Evolutionary conservation across 2,797 vertebrate species (phyloP).

Genomic region (Rhinophrynus dorsalis): DNA sequence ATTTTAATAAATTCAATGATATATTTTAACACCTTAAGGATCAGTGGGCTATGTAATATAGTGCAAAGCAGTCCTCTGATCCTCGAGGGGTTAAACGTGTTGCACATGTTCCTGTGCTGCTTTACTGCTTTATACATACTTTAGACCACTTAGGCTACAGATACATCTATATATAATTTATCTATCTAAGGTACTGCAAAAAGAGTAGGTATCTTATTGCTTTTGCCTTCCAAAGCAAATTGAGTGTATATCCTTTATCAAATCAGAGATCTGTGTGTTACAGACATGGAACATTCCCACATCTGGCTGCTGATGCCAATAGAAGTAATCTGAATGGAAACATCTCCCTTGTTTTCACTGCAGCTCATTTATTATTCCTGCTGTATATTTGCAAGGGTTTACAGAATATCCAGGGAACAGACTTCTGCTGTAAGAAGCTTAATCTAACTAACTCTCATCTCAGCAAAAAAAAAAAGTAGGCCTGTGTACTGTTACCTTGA

Average conservation of each 20-base stretch:
- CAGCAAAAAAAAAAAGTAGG: slow-evolving; percentile 11
- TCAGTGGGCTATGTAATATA: no score
- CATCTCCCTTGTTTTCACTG: slow-evolving; percentile 33
- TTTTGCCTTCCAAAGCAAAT: slow-evolving; percentile 25
- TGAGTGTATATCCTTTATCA: slow-evolving; percentile 43
- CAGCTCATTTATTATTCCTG: slow-evolving; percentile 46
- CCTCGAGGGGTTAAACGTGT: no score
- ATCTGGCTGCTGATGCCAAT: slow-evolving; percentile 28
- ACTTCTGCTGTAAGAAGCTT: slow-evolving; percentile 35
- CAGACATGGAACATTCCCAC: slow-evolving; percentile 17
- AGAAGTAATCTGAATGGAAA: slow-evolving; percentile 45
- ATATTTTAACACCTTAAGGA: no score
- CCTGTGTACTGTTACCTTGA: no score
- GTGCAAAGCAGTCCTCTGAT: no score
- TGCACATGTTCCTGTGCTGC: not conserved
- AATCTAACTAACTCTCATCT: slow-evolving; percentile 38
- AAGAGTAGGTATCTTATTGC: not conserved
- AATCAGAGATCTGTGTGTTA: slow-evolving; percentile 30
- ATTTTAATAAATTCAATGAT: no score
- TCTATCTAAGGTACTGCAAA: not conserved
- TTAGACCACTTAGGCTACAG: slow-evolving; percentile 6
- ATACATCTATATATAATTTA: slow-evolving; percentile 33
- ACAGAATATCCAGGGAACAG: slow-evolving; percentile 38
- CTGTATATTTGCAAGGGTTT: slow-evolving; percentile 41
- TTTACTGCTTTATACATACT: not conserved